Conservation (phyloP, 2,888 invertebrate genomes). For the Tolmerus cingulatus region DNA sequence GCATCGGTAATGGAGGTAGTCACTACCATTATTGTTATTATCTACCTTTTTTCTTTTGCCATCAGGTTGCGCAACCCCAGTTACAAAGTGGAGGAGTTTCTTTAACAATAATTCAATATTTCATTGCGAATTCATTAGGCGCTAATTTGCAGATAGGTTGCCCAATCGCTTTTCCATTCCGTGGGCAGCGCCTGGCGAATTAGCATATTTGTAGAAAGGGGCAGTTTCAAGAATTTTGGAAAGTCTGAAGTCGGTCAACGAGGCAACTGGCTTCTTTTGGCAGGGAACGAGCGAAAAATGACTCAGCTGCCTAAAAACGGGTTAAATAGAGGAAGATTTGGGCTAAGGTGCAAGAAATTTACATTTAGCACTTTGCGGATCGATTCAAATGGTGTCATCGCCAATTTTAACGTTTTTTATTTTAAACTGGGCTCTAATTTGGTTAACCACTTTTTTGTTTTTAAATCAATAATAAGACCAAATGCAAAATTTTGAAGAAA, state of each 20-base stretch:
- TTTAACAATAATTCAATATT: neutral
- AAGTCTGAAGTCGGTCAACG: neutral
- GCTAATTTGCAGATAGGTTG: neutral
- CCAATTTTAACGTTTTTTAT: neutral
- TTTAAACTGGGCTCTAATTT: neutral
- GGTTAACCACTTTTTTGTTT: neutral
- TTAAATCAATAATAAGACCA: neutral
- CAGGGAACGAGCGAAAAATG: neutral
- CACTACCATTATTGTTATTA: neutral
- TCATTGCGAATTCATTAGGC: neutral
- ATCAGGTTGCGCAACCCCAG: neutral
- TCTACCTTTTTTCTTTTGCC: neutral
- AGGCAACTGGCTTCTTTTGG: neutral
- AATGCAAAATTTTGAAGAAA: neutral
- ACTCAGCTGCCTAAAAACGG: neutral
- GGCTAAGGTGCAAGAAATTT: neutral
- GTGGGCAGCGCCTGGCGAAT: neutral
- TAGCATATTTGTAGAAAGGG: neutral
- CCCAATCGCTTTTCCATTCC: neutral
- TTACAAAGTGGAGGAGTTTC: neutral
- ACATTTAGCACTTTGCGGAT: neutral
- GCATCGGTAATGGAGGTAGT: neutral
- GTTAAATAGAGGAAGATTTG: neutral
- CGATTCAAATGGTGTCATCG: neutral
- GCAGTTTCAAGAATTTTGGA: constrained; percentile 1